Conservation (phyloP, 1,140 invertebrate genomes). For the Tyrophagus putrescentiae region DNA sequence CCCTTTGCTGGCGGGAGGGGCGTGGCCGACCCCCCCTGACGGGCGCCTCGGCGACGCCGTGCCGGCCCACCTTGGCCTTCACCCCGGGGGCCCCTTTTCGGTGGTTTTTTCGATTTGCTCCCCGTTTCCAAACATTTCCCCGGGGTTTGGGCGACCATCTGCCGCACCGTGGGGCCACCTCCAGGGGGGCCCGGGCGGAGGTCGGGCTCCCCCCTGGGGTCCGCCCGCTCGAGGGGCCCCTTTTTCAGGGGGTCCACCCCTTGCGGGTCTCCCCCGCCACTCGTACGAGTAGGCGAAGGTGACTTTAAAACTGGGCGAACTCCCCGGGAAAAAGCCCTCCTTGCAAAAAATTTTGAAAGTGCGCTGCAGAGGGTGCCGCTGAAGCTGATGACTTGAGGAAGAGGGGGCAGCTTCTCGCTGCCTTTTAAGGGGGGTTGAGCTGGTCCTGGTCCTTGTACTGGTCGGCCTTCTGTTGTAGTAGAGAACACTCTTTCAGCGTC, state of each 20-base stretch:
- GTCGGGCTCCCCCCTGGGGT: not conserved
- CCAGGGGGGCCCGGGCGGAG: not conserved
- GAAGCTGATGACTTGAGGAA: constrained; percentile 1
- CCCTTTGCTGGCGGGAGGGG: not conserved
- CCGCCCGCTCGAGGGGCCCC: not conserved
- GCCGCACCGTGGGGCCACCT: constrained; percentile 7
- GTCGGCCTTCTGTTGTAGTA: constrained; percentile 14
- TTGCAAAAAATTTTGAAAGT: constrained; percentile 13
- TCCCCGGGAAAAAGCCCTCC: not conserved
- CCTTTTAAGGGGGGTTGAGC: no score
- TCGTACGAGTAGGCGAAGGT: constrained; percentile 12
- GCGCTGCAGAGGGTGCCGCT: not conserved
- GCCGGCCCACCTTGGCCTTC: constrained; percentile 1
- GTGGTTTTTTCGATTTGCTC: constrained; percentile 37
- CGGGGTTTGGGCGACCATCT: constrained; percentile 30
- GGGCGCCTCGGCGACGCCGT: constrained; percentile 6
- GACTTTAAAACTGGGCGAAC: constrained; percentile 16
- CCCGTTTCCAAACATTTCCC: no score
- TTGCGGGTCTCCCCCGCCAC: constrained; percentile 1
- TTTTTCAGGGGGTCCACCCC: not conserved
- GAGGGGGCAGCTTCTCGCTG: not conserved
- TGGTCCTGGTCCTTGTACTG: no score
- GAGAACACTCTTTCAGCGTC: constrained; percentile 11
- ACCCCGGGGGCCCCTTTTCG: constrained; percentile 5
- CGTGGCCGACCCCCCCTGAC: not conserved